Percentiles rank a stretch among this genome's conserved stretches.
Evolutionary conservation across 2,113 vertebrate genomes (phyloP).

Genomic region (Labeo rohita): DNA sequence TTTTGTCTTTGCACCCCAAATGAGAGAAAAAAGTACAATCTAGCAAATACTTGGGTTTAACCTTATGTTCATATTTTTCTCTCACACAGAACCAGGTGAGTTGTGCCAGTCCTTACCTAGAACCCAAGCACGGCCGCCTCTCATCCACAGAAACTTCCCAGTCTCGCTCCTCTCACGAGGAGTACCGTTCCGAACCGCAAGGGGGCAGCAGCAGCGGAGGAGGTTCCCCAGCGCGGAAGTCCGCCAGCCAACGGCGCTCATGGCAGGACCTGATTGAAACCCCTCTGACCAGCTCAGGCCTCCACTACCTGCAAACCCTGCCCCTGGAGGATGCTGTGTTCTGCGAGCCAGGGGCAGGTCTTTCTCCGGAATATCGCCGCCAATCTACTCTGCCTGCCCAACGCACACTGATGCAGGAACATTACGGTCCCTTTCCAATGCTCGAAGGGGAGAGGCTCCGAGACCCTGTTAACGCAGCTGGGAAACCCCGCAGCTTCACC

Average conservation of each 20-base stretch:
- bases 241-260: slow-evolving; percentile 91
- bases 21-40: not conserved
- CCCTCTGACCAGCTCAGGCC: slow-evolving; percentile 91
- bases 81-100: slow-evolving; percentile 76
- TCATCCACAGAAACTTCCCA: slow-evolving; percentile 97
- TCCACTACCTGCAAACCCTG: slow-evolving; percentile 96
- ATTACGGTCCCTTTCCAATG: slow-evolving; percentile 91
- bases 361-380: slow-evolving; percentile 85
- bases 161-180: slow-evolving; percentile 95
- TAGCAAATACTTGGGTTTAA: not conserved
- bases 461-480: slow-evolving; percentile 75
- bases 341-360: slow-evolving; percentile 76
- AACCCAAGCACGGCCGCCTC: slow-evolving; percentile 90
- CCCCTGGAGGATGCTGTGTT: slow-evolving; percentile 94
- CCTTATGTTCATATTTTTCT: not conserved
- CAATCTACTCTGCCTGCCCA: slow-evolving; percentile 94
- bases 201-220: slow-evolving; percentile 82
- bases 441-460: slow-evolving; percentile 80
- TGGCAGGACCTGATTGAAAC: slow-evolving; percentile 99
- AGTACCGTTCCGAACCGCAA: slow-evolving; percentile 88
- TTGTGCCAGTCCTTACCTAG: slow-evolving; percentile 87
- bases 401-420: slow-evolving; percentile 91
- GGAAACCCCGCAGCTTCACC: slow-evolving; percentile 95
- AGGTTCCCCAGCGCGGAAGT: slow-evolving; percentile 90
- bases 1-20: not conserved